phyloP scores from a whole-genome alignment of 53 echinoderm and acorn worm genomes.

The Zoroaster sp. region DNA sequence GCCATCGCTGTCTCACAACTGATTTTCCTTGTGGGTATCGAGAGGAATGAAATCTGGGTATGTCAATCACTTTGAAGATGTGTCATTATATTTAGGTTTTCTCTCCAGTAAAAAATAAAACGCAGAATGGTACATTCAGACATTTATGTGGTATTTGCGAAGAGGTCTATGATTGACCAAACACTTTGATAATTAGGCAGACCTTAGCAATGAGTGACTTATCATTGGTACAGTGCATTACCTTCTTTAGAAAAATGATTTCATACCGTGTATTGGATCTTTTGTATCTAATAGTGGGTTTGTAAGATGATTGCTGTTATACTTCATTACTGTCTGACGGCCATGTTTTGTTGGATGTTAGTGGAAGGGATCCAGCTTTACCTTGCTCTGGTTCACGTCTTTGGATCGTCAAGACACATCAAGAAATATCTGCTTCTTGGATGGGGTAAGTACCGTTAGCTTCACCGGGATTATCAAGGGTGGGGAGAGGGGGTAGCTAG shows the following conservation, averaged over 20 bases:
- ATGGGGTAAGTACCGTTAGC: constrained; percentile 66
- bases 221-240: too few species aligned
- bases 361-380: constrained; percentile 79
- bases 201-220: too few species aligned
- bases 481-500: too few species aligned
- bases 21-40: constrained; percentile 84
- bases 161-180: too few species aligned
- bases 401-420: constrained; percentile 72
- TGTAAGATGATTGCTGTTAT: constrained; percentile 72
- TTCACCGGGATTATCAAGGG: background rate
- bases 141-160: too few species aligned
- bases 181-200: too few species aligned
- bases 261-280: background rate
- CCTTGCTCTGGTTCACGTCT: constrained; percentile 76
- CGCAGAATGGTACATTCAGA: too few species aligned
- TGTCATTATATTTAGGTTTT: too few species aligned
- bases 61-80: too few species aligned
- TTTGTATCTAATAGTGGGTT: constrained; percentile 61
- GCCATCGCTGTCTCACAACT: constrained; percentile 80
- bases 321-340: constrained; percentile 74
- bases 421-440: constrained; percentile 78
- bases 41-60: constrained; percentile 74
- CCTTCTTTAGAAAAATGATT: background rate
- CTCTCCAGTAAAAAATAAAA: too few species aligned
- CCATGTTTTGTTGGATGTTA: constrained; percentile 88